phyloP scores from a whole-genome alignment of 53 echinoderm and acorn worm species.

The Paelopatides confundens region DNA sequence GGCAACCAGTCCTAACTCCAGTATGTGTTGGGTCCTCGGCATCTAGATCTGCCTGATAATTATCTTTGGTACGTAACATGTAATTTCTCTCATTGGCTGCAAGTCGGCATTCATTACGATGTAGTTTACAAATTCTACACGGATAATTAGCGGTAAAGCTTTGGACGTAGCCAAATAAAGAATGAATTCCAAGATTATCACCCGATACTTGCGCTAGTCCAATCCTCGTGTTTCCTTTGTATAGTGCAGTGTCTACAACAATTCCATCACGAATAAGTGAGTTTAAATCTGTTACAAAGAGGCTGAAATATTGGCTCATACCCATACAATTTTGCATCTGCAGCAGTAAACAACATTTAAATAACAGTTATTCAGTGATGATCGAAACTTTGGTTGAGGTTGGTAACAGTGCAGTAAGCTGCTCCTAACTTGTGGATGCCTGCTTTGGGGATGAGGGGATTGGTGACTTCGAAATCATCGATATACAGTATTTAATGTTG shows the following conservation, averaged over 20 bases:
- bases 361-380: constrained; percentile 51
- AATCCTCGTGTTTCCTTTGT: constrained; percentile 29
- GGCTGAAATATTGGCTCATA: constrained; percentile 42
- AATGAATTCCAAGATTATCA: constrained; percentile 60
- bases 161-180: constrained; percentile 53
- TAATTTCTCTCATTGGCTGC: not conserved
- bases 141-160: constrained; percentile 44
- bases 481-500: constrained; percentile 10
- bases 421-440: constrained; percentile 40
- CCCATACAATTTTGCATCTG: constrained; percentile 50
- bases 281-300: constrained; percentile 25
- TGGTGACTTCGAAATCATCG: constrained; percentile 33
- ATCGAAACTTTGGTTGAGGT: constrained; percentile 54
- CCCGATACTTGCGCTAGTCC: constrained; percentile 49
- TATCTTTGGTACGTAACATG: constrained; percentile 17
- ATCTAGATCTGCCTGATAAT: not conserved
- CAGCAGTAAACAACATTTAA: constrained; percentile 45
- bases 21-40: not conserved
- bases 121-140: constrained; percentile 17
- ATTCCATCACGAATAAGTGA: not conserved
- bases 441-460: constrained; percentile 23
- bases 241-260: not conserved
- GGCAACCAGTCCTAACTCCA: constrained; percentile 39
- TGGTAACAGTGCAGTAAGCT: constrained; percentile 57
- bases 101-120: not conserved